Evolutionary conservation across 2,113 vertebrate species (phyloP).

Genomic region (Calidris pygmaea): DNA sequence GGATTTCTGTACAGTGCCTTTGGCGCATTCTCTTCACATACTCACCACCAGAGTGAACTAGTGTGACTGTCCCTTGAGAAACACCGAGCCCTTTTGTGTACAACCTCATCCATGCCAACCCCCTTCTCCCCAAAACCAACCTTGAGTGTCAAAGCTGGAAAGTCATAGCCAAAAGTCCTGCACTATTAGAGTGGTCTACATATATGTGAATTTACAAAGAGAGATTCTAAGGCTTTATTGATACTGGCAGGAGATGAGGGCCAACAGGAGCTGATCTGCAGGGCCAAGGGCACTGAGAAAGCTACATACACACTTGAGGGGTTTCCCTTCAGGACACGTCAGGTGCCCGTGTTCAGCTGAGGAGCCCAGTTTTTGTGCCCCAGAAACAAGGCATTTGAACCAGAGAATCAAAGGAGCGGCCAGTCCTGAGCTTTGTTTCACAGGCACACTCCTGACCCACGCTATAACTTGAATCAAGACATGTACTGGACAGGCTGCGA

Average conservation of each 20-base stretch:
- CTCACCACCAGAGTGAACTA: neutral
- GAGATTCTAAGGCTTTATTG: neutral
- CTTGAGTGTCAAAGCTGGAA: neutral
- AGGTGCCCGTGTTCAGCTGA: neutral
- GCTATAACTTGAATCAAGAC: neutral
- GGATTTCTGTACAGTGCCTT: neutral
- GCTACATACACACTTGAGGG: accelerated
- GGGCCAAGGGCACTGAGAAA: neutral
- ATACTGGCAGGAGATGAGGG: neutral
- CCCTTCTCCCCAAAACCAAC: neutral
- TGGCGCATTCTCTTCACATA: neutral
- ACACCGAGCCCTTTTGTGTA: neutral
- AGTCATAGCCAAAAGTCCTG: neutral
- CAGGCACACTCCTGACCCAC: neutral
- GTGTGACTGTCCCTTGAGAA: neutral
- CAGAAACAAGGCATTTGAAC: neutral
- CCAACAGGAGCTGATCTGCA: neutral
- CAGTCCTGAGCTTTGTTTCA: neutral
- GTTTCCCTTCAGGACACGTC: neutral
- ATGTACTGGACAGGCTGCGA: neutral
- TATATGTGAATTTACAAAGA: neutral
- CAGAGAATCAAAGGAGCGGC: neutral
- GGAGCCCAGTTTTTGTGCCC: neutral
- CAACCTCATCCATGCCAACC: neutral
- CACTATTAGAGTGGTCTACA: neutral